phyloP scores from a whole-genome alignment of 2,888 invertebrate species.

The Drosophila mulleri region DNA sequence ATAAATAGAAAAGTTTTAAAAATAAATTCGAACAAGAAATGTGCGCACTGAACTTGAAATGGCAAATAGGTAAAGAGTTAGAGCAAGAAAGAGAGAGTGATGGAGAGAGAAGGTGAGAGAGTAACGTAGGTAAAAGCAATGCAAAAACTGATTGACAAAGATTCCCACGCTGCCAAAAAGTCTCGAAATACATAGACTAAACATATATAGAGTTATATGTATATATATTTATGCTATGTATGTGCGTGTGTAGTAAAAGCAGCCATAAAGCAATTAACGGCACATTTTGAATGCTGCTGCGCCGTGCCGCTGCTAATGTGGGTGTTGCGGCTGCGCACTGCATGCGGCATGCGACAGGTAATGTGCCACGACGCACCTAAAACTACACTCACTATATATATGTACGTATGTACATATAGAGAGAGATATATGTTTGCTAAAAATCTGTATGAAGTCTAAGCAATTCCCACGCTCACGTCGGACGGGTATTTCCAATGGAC shows the following conservation, averaged over 20 bases:
- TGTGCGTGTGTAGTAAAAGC: background rate
- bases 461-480: constrained; percentile 74
- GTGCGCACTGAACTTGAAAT: constrained; percentile 68
- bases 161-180: constrained; percentile 66
- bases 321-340: constrained; percentile 75
- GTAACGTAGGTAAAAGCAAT: constrained; percentile 47
- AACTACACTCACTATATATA: background rate
- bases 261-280: constrained; percentile 77
- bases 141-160: constrained; percentile 9
- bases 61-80: constrained; percentile 1
- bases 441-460: constrained; percentile 15
- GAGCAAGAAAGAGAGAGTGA: background rate
- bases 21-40: constrained; percentile 53
- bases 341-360: constrained; percentile 58
- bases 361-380: constrained; percentile 2
- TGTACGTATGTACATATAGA: no score
- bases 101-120: background rate
- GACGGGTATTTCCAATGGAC: constrained; percentile 69
- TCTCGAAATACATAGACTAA: background rate
- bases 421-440: constrained; percentile 29
- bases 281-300: constrained; percentile 56
- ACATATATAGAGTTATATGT: background rate
- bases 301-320: constrained; percentile 68
- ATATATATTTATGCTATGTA: background rate
- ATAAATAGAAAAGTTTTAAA: constrained; percentile 69